Evolutionary conservation across 2,797 vertebrate species (phyloP).

Genomic region (Triplophysa yarkandensis): DNA sequence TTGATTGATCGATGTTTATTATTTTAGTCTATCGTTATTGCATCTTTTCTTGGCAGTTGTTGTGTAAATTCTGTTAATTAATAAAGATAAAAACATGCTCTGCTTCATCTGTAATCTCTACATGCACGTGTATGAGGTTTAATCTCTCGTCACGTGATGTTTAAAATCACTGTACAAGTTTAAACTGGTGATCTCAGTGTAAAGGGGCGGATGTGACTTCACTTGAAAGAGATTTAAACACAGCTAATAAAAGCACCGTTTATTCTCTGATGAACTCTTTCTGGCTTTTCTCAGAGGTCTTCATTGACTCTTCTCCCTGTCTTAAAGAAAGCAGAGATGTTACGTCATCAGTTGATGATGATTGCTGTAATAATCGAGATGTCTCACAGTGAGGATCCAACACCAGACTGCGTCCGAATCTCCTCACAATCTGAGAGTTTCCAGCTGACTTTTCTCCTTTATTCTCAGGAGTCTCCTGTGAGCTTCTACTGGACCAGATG

Average conservation of each 20-base stretch:
- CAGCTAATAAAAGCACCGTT: neutral
- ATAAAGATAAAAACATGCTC: too few species aligned
- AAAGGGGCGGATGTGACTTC: neutral
- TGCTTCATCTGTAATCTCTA: neutral
- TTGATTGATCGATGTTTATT: too few species aligned
- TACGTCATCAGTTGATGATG: too few species aligned
- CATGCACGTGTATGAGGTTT: neutral
- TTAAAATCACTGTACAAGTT: conserved; percentile 16
- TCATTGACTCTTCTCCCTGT: neutral
- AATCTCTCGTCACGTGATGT: conserved; percentile 9
- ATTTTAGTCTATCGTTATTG: too few species aligned
- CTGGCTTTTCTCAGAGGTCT: neutral
- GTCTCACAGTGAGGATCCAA: too few species aligned
- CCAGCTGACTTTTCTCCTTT: conserved; percentile 66
- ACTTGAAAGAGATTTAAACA: too few species aligned
- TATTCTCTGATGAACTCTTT: neutral
- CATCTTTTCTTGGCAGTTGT: too few species aligned
- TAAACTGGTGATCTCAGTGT: neutral
- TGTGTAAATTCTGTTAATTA: too few species aligned
- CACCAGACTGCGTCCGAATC: too few species aligned
- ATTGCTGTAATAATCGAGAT: too few species aligned
- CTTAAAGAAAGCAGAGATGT: too few species aligned
- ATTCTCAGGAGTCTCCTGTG: conserved; percentile 25
- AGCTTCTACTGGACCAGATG: conserved; percentile 71
- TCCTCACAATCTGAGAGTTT: too few species aligned